Conservation (phyloP, 1,140 invertebrate species). For the Lasioglossum albipes region DNA sequence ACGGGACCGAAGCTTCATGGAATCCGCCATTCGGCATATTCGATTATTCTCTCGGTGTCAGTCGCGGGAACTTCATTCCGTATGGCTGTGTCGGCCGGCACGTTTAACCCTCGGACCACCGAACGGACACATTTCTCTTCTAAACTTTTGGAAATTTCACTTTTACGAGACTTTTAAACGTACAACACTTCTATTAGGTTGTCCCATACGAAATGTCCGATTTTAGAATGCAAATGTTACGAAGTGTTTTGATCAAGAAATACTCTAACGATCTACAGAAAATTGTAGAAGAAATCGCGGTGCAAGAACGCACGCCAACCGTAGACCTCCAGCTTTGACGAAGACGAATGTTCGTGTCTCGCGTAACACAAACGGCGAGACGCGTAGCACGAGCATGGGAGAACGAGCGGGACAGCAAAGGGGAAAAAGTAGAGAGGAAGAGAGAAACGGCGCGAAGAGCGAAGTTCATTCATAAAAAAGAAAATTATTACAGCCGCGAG, state of each 20-base stretch:
- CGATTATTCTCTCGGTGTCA: background rate
- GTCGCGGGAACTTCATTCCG: no score
- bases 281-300: constrained; percentile 1
- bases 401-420: background rate
- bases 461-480: constrained; percentile 67
- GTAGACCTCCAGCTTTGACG: constrained; percentile 21
- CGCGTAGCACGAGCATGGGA: constrained; percentile 16
- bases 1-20: background rate
- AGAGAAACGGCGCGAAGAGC: background rate
- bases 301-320: background rate
- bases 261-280: background rate
- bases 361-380: constrained; percentile 2
- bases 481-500: constrained; percentile 62
- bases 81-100: no score
- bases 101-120: no score
- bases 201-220: no score
- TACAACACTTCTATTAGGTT: no score
- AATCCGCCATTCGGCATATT: background rate
- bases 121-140: no score
- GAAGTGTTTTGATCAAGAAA: no score
- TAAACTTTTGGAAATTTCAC: no score
- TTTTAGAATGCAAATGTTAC: no score
- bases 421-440: background rate
- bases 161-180: no score
- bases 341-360: constrained; percentile 49